Base-by-base conservation (phyloP, 2,113 vertebrate species). In the Malurus melanocephalus region DNA sequence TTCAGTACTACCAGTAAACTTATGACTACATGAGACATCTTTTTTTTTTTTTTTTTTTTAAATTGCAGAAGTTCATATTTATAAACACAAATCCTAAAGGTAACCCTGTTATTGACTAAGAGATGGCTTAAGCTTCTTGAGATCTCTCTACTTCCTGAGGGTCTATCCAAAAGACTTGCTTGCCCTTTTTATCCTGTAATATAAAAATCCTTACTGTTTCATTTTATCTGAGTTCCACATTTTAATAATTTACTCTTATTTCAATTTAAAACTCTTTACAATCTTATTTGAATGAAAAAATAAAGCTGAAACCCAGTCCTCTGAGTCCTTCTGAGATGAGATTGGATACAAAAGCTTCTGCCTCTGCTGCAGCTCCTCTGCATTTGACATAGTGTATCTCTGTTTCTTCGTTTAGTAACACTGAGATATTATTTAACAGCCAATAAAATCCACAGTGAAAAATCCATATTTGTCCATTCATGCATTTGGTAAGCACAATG, bases 401-500 rank as follows among this genome's bases (percentile, higher is more conserved):
- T 69, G 13, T 51, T 74, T 53, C 48, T 80, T 76, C 3, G 3
- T 65, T 87, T 48, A 85, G 14, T 65, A 52, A 52, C 20, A 52
- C 3, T 11, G 27, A 89, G 45, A 67, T 46, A 64, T 19, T 66
- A 80, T 48, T 67, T 51, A 74, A 80, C 13, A 93, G 61, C 51
- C 86, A 94, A 90, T 92, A 94, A 90, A 96, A 87, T 91, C 49
- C 77, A 83, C 88, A 95, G 87, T 22, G 20, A 91, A 45, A 92
- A 93, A 90, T 93, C 64, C 30, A 40, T 92, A 76, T 93, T 92
- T 95, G 69, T 92, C 95, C 86, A 93, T 95, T 91, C 90, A 78
- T 91, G 79, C 69, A 89, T 94, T 93, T 90, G 75, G 45, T 80
- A 94, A 84, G 55, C 85, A 69, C 78, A 88, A 93, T 74, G 66